phyloP scores from a whole-genome alignment of 2,113 vertebrate genomes.

The Elanoides forficatus region DNA sequence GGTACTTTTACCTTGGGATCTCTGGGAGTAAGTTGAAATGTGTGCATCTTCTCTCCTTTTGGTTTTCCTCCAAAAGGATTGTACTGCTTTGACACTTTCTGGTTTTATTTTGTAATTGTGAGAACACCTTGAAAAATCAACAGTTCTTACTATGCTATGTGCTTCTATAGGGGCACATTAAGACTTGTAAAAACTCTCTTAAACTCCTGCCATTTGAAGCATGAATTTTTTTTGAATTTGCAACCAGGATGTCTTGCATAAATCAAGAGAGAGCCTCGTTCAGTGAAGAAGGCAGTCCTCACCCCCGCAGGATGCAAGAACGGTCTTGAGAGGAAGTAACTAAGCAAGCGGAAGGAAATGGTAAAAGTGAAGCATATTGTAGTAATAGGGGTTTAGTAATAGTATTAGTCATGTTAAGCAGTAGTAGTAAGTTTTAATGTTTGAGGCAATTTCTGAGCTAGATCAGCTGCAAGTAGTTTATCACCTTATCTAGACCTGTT shows the following conservation, averaged over 20 bases:
- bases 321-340: not conserved
- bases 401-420: not conserved
- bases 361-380: not conserved
- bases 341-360: not conserved
- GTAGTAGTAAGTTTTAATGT: not conserved
- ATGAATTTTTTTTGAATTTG: not conserved
- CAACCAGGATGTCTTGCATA: not conserved
- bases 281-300: not conserved
- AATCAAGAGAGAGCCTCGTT: fast-evolving
- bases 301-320: fast-evolving
- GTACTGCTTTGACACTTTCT: not conserved
- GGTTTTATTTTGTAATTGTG: not conserved
- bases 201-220: not conserved
- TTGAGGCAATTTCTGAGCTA: not conserved
- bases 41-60: not conserved
- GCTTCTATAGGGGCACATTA: not conserved
- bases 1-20: not conserved
- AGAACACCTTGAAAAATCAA: not conserved
- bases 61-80: not conserved
- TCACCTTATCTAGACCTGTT: not conserved
- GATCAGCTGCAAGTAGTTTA: not conserved
- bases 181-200: not conserved
- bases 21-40: not conserved
- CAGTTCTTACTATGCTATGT: fast-evolving
- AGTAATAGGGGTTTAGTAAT: not conserved